Base-by-base conservation (phyloP, 92 coral and sea anemone species). In the Virgularia gustaviana region DNA sequence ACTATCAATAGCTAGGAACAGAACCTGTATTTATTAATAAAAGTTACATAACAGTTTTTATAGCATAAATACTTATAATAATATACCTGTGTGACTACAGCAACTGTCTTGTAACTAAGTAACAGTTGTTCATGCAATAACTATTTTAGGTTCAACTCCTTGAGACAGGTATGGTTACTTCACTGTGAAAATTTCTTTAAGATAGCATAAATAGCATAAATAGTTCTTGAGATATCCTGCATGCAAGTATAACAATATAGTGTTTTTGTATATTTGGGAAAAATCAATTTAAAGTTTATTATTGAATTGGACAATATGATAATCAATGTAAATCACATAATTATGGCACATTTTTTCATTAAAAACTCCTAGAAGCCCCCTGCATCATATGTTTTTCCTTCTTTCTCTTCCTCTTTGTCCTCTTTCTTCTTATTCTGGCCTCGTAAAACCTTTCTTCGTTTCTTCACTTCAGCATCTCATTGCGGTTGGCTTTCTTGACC, bases 191-290 rank as follows among this genome's bases (percentile, higher is more conserved):
- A 41, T 41, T 41, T 41, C 47, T 9, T 41, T n/a, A 41, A 41
- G 47, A n/a, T n/a, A n/a, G n/a, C n/a, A n/a, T n/a, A n/a, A n/a
- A 41, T 41, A 41, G 9, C 47, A 9, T 41, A 41, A 41, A 41
- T 41, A 41, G 47, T 41, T 41, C n/a, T 41, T n/a, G n/a, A 41
- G 47, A 41, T 41, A 41, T 41, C 47, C 47, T 41, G 47, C 47
- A 41, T 41, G n/a, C 47, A 41, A 41, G 9, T 41, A 41, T 9
- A 41, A 41, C 9, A 41, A 41, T n/a, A n/a, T 41, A 41, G 47
- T 41, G 47, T 41, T 41, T 41, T 41, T 41, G 47, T n/a, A 41
- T 9, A 41, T 41, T n/a, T 41, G 47, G n/a, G 47, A 41, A 41
- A 41, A 41, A 41, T n/a, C 9, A 9, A 41, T 41, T 41, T 41